Evolutionary conservation across 1,140 invertebrate genomes (phyloP), one percentile per base, ranked within the genome.

Genomic region (Plodia interpunctella): DNA sequence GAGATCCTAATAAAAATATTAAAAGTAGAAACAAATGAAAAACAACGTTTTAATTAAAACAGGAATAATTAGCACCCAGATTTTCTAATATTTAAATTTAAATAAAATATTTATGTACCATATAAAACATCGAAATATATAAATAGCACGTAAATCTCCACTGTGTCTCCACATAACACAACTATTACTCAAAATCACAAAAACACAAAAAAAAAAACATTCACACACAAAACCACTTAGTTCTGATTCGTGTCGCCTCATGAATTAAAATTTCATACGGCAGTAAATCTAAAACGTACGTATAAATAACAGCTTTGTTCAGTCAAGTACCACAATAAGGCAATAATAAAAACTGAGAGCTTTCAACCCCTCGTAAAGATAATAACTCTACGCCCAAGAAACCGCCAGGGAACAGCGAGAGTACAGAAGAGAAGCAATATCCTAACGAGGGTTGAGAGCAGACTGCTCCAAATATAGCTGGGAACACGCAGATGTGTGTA

Each of bases 341-440:
- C 72, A 74, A 83, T 83, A 82, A 78, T 73, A 82, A 79, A 77
- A 83, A 83, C 68, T 73, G 73, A 74, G 74, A 77, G 76, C 78
- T 83, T 78, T 83, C 76, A 85, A 76, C 77, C 75, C 79, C 80
- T 83, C 80, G 72, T 83, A 80, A 83, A 83, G 79, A 87, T 87
- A 85, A 82, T 82, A 82, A 78, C 74, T 73, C 44, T 59, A 70
- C 67, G 70, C 59, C 67, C 64, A 68, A 78, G 51, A 25, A n/a
- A 17, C 38, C 13, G 38, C 15, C n/a, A 35, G 13, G 38, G 15
- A 44, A 44, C 15, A 44, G 5, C 5, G 15, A 44, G 38, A 5
- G 13, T 44, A 17, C 38, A 44, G n/a, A 44, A 15, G 13, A 15
- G 38, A 15, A 35, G 10, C 38, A n/a, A 15, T 15, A 44, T 15